These are phyloP conservation scores for Microdon myrmicae DNA, from an alignment of 2,888 invertebrate species.

Conservation along the genomic window DNA sequence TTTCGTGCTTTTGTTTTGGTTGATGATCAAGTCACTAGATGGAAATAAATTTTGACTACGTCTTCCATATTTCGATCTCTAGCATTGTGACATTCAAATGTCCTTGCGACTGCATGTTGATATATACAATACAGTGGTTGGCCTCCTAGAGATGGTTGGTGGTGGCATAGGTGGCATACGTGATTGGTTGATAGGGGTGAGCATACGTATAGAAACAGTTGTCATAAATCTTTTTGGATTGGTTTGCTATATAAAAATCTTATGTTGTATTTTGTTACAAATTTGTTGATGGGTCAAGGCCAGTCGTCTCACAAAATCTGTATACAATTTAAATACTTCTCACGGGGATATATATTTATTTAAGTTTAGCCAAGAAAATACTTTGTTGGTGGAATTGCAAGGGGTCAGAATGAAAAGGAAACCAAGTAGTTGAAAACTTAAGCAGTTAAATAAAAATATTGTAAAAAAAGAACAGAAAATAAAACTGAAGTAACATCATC, in stretches of 20 bases:
- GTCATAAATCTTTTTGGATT: constrained; percentile 15
- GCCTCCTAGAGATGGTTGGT: constrained; percentile 44
- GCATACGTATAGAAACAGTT: constrained; percentile 44
- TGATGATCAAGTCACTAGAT: constrained; percentile 35
- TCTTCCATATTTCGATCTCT: constrained; percentile 12
- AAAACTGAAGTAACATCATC: constrained; percentile 60
- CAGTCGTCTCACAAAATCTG: too few relatives aligned
- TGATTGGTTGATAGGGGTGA: constrained; percentile 34
- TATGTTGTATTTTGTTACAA: constrained; percentile 10
- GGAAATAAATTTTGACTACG: constrained; percentile 11
- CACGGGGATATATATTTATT: too few relatives aligned
- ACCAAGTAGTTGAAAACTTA: constrained; percentile 41
- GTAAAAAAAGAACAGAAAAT: constrained; percentile 42
- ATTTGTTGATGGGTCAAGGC: too few relatives aligned
- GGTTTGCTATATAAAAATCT: constrained; percentile 30
- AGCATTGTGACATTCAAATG: constrained; percentile 3
- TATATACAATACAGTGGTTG: constrained; percentile 43
- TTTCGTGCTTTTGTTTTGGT: constrained; percentile 6
- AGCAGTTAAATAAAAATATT: constrained; percentile 29
- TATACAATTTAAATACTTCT: too few relatives aligned
- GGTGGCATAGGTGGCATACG: constrained; percentile 23
- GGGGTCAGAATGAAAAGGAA: constrained; percentile 34
- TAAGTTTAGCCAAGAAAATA: too few relatives aligned
- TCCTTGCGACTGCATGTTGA: constrained; percentile 10
- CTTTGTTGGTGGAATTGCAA: constrained; percentile 35